A percentile compares a stretch with the other conserved stretches of the same genome.
phyloP scores from a whole-genome alignment of 2,113 vertebrate genomes.

The Halcyon malimbica region DNA sequence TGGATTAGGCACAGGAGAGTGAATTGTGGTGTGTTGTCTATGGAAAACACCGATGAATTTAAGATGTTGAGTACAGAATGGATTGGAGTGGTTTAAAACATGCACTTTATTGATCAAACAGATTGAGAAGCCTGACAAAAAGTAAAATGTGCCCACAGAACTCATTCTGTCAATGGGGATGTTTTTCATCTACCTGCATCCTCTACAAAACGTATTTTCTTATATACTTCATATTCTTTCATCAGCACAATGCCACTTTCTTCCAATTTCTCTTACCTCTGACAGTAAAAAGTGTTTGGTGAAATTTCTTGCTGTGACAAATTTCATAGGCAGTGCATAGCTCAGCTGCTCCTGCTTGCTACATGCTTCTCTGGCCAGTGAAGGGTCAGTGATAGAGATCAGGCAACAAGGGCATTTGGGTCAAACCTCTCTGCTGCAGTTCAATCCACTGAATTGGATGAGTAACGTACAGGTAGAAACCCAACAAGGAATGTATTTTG shows the following conservation, averaged over 20 bases:
- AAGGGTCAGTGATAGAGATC: background rate
- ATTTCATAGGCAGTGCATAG: background rate
- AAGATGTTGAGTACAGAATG: background rate
- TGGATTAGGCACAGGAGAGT: slow-evolving; percentile 18
- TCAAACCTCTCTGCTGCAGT: background rate
- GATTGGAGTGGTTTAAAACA: slow-evolving; percentile 41
- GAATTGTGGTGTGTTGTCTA: slow-evolving; percentile 31
- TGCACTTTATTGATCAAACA: slow-evolving; percentile 49
- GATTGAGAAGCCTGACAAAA: slow-evolving; percentile 48
- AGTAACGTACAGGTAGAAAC: background rate
- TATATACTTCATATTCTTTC: slow-evolving; percentile 13
- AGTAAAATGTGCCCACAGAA: slow-evolving; percentile 7
- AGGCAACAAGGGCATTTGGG: background rate
- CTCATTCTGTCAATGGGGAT: slow-evolving; percentile 1
- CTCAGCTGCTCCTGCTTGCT: background rate
- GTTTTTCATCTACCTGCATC: slow-evolving; percentile 35
- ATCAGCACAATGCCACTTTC: slow-evolving; percentile 15
- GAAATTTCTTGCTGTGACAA: background rate
- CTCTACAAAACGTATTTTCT: slow-evolving; percentile 27
- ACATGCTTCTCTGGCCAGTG: background rate
- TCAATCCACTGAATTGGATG: accelerated
- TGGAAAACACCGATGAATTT: slow-evolving; percentile 4
- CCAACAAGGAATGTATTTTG: background rate
- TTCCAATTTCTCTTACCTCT: background rate
- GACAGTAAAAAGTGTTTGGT: background rate